Evolutionary conservation across 2,888 invertebrate genomes (phyloP).

Genomic region (Molorchus minor): DNA sequence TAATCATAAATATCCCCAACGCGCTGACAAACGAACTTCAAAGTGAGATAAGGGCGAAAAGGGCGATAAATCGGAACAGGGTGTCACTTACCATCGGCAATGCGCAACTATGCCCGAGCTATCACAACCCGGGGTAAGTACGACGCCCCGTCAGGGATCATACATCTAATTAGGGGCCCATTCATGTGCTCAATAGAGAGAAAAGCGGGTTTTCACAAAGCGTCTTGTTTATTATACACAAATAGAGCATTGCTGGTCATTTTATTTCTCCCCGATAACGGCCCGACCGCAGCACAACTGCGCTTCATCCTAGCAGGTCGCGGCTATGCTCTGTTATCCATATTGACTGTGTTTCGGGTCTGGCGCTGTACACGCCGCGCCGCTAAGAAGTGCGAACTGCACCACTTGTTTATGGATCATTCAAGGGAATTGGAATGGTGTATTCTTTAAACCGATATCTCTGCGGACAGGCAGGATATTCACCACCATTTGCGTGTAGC

Average conservation of each 20-base stretch:
- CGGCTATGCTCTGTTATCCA: conserved; percentile 51
- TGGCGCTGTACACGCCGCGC: conserved; percentile 48
- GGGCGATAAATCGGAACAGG: conserved; percentile 39
- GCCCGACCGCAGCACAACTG: conserved; percentile 47
- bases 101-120: conserved; percentile 38
- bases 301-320: conserved; percentile 45
- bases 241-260: conserved; percentile 14
- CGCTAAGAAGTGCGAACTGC: conserved; percentile 52
- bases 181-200: conserved; percentile 1
- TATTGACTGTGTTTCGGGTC: conserved; percentile 51
- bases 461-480: too few species aligned
- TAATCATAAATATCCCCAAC: conserved; percentile 22
- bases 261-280: conserved; percentile 32
- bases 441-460: too few species aligned
- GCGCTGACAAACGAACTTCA: conserved; percentile 36
- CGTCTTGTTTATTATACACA: conserved; percentile 16
- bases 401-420: conserved; percentile 53
- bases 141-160: conserved; percentile 10
- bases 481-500: too few species aligned
- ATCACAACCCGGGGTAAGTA: conserved; percentile 17
- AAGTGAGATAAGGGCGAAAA: conserved; percentile 35
- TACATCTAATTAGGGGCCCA: conserved; percentile 14
- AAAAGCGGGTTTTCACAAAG: neutral
- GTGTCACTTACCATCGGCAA: conserved; percentile 44
- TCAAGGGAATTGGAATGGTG: too few species aligned